Percentiles rank a stretch among this genome's conserved stretches.
These are phyloP conservation scores for Drosophila nr. perissopoda DNA, from an alignment of 2,888 invertebrate genomes.

Conservation along the genomic window DNA sequence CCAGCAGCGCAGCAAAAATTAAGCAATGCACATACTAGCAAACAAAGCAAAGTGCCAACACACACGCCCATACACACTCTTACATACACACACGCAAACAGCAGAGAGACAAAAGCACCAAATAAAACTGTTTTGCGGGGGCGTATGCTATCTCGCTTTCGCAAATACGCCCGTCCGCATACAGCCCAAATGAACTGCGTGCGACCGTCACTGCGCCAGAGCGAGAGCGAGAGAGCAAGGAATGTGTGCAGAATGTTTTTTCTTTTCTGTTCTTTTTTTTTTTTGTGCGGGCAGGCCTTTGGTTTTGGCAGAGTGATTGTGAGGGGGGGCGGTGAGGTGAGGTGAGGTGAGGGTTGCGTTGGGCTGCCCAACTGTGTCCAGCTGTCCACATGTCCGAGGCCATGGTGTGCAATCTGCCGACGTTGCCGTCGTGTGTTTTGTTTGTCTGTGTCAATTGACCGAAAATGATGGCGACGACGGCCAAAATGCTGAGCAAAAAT, in stretches of 20 bases:
- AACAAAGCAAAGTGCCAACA: slow-evolving; percentile 59
- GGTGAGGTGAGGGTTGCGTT: slow-evolving; percentile 8
- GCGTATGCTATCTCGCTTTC: slow-evolving; percentile 49
- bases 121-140: slow-evolving; percentile 46
- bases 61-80: slow-evolving; percentile 26
- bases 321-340: slow-evolving; percentile 4
- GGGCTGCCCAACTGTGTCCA: neutral
- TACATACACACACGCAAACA: neutral
- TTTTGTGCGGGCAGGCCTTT: slow-evolving; percentile 7
- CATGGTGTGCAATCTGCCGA: slow-evolving; percentile 42
- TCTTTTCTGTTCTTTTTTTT: neutral
- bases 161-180: slow-evolving; percentile 8
- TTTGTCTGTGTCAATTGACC: slow-evolving; percentile 74
- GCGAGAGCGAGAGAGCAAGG: slow-evolving; percentile 38
- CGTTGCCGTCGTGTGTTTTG: slow-evolving; percentile 30
- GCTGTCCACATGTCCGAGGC: slow-evolving; percentile 13
- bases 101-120: slow-evolving; percentile 37
- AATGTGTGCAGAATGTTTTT: slow-evolving; percentile 53
- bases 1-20: slow-evolving; percentile 51
- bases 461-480: slow-evolving; percentile 73
- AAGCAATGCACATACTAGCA: slow-evolving; percentile 56
- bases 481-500: slow-evolving; percentile 64
- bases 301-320: slow-evolving; percentile 4
- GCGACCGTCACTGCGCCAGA: slow-evolving; percentile 16
- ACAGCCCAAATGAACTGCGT: slow-evolving; percentile 49